Evolutionary conservation across 2,113 vertebrate genomes (phyloP), one percentile per base, ranked within the genome.

Genomic region (Poeciliopsis occidentalis): DNA sequence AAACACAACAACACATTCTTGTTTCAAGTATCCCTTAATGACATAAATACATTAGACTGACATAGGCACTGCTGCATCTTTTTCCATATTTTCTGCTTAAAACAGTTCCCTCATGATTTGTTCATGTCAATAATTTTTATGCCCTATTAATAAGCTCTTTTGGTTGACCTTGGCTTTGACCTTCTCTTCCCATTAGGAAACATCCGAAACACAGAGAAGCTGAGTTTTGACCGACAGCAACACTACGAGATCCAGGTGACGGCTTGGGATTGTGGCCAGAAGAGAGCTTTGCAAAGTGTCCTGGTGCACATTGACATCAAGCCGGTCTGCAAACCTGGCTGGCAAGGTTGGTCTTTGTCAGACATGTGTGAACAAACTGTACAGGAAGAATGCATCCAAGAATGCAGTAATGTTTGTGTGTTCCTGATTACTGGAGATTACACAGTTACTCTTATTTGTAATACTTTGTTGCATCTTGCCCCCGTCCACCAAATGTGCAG

Each of bases 251-350:
- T 99, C 89, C 95, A 95, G 93, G 97, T 99, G 78, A 98, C 97
- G 0, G 96, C 97, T 34, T 97, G 95, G 34, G 98, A 99, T 91
- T 99, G 98, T 4, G 98, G 98, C n/a, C 97, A 99, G 89, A 97
- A 97, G 87, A 95, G 89, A 4, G 96, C 98, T 0, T 82, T 91
- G 7, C 95, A 96, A 85, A 96, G 96, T 60, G 95, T 96, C 11
- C 83, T 95, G 8, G 96, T 99, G 24, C 95, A 65, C 88, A 97
- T 99, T 51, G 95, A 97, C 1, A 95, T 99, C 88, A 98, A 97
- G 88, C 98, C 98, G 0, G 95, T 98, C 73, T 99, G 98, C 92
- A 98, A 97, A 83, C 97, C 98, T 13, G 98, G 97, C 80, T 99
- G 97, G 97, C 97, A 98, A 96, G 98, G 98, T 99, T 90, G 61